Evolutionary conservation across 2,888 invertebrate species (phyloP).

Genomic region (Sphinx pinastri): DNA sequence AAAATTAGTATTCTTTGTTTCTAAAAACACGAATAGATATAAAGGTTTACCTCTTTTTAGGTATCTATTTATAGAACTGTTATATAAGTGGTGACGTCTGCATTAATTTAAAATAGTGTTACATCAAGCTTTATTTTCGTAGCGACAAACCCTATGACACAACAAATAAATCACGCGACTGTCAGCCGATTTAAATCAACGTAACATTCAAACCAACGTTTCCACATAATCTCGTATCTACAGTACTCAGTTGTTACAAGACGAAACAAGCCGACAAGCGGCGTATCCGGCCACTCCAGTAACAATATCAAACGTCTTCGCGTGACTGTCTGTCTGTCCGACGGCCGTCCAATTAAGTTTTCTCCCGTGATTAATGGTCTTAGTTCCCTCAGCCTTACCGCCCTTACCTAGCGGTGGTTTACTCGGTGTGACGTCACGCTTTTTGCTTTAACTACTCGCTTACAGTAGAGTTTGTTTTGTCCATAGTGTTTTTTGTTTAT

Average conservation of each 20-base stretch:
- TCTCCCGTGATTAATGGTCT: slow-evolving; percentile 67
- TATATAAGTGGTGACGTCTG: too few relatives aligned
- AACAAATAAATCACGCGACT: too few relatives aligned
- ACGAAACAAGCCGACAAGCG: slow-evolving; percentile 14
- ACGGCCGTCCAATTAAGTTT: slow-evolving; percentile 72
- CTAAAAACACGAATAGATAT: too few relatives aligned
- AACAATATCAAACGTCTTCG: slow-evolving; percentile 48
- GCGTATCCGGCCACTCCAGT: slow-evolving; percentile 30
- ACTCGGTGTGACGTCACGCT: slow-evolving; percentile 12
- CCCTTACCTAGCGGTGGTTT: slow-evolving; percentile 23
- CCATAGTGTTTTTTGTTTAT: too few relatives aligned
- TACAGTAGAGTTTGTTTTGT: too few relatives aligned
- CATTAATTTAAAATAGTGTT: too few relatives aligned
- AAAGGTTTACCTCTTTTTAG: too few relatives aligned
- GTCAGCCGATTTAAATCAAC: background rate
- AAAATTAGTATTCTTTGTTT: too few relatives aligned
- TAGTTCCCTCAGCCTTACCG: slow-evolving; percentile 3
- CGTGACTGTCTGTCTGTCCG: slow-evolving; percentile 58
- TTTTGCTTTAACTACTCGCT: background rate
- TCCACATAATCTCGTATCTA: background rate
- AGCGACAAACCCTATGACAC: too few relatives aligned
- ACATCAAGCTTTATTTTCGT: too few relatives aligned
- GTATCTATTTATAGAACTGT: too few relatives aligned
- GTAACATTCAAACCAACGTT: background rate
- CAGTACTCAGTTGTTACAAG: background rate